A percentile compares a stretch with the other conserved stretches of the same genome.
phyloP scores from a whole-genome alignment of 2,113 vertebrate species.

The Odocoileus hemionus region DNA sequence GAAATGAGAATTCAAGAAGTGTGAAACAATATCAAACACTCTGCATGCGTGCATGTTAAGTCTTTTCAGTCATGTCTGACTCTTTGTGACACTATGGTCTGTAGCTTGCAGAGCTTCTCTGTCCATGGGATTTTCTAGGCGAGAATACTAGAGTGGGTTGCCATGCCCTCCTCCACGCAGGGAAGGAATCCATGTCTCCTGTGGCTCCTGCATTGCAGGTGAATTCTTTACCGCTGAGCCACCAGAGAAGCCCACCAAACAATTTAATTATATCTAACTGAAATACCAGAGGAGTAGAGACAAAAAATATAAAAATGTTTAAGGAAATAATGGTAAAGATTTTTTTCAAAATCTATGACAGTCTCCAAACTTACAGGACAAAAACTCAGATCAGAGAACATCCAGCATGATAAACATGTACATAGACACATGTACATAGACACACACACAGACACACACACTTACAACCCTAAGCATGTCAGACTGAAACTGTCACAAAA shows the following conservation, averaged over 20 bases:
- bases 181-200: neutral
- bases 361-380: neutral
- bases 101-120: neutral
- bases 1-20: neutral
- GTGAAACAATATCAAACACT: neutral
- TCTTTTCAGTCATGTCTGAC: neutral
- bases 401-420: neutral
- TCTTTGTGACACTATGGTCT: neutral
- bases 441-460: neutral
- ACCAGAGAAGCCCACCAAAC: neutral
- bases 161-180: neutral
- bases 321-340: neutral
- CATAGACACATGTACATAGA: too few species aligned
- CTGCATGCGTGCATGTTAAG: neutral
- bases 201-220: neutral
- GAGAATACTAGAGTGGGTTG: neutral
- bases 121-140: neutral
- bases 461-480: neutral
- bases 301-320: neutral
- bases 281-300: neutral
- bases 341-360: neutral
- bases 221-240: neutral
- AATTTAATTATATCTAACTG: neutral
- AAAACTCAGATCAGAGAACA: neutral
- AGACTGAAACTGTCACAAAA: neutral